A percentile compares a stretch with the other conserved stretches of the same genome.
Conservation (phyloP, 2,797 vertebrate genomes). For the Poecilia picta region DNA sequence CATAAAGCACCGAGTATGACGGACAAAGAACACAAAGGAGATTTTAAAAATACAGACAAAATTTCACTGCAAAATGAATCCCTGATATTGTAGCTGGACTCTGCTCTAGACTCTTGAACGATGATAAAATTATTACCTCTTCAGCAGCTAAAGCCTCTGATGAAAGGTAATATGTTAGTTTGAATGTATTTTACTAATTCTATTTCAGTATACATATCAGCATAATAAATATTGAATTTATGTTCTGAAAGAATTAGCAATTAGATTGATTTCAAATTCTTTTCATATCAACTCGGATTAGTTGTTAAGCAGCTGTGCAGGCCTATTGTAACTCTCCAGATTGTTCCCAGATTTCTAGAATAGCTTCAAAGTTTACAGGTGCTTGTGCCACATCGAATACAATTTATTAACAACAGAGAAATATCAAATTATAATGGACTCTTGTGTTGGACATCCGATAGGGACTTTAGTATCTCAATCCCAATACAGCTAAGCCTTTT, state of each 20-base stretch:
- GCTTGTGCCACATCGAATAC: slow-evolving; percentile 20
- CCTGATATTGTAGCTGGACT: slow-evolving; percentile 54
- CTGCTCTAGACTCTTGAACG: slow-evolving; percentile 31
- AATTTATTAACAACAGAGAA: slow-evolving; percentile 27
- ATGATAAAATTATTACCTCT: slow-evolving; percentile 21
- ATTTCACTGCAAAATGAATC: slow-evolving; percentile 73
- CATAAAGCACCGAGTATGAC: slow-evolving; percentile 39
- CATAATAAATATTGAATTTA: background rate
- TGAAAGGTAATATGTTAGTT: background rate
- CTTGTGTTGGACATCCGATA: slow-evolving; percentile 22
- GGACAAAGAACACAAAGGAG: slow-evolving; percentile 39
- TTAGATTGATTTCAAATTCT: background rate
- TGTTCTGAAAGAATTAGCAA: background rate
- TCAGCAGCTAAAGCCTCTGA: slow-evolving; percentile 21
- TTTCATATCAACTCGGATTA: background rate
- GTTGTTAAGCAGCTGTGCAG: slow-evolving; percentile 17
- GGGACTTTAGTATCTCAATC: slow-evolving; percentile 35
- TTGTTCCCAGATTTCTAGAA: slow-evolving; percentile 54
- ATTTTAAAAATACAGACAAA: slow-evolving; percentile 53
- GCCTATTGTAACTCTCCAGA: slow-evolving; percentile 45
- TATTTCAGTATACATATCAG: background rate
- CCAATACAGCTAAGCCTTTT: slow-evolving; percentile 40
- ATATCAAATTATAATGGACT: slow-evolving; percentile 54
- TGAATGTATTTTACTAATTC: background rate
- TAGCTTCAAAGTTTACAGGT: slow-evolving; percentile 26